phyloP scores from a whole-genome alignment of 1,140 invertebrate genomes.

The Bacillus rossius region DNA sequence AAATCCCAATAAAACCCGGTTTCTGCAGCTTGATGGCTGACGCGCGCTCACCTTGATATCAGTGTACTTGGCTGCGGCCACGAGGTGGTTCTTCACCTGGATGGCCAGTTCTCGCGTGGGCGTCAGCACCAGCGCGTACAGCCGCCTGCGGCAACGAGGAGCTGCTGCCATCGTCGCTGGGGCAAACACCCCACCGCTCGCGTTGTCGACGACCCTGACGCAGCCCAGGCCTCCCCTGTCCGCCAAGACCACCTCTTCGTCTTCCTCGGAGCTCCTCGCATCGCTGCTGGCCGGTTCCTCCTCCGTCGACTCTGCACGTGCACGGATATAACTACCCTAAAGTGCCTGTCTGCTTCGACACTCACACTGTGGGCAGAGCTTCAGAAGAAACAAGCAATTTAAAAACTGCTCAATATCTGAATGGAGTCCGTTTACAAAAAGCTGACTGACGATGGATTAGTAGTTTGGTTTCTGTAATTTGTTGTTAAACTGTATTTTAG shows the following conservation, averaged over 20 bases:
- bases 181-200: constrained; percentile 37
- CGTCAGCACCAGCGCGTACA: constrained; percentile 83
- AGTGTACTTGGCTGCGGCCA: constrained; percentile 74
- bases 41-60: constrained; percentile 57
- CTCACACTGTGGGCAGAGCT: no score
- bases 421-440: no score
- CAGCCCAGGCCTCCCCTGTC: constrained; percentile 45
- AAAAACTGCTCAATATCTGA: no score
- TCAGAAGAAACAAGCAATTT: no score
- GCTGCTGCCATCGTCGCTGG: background rate
- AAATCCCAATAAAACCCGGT: no score
- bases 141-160: constrained; percentile 11
- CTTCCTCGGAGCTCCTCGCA: constrained; percentile 18
- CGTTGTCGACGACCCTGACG: constrained; percentile 55
- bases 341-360: no score
- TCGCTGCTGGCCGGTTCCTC: constrained; percentile 20
- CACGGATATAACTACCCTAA: no score
- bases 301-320: constrained; percentile 23
- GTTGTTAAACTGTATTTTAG: no score
- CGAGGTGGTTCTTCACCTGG: constrained; percentile 86
- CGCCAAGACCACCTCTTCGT: constrained; percentile 28
- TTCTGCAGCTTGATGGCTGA: no score
- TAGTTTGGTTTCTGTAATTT: no score
- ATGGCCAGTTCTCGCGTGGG: constrained; percentile 94
- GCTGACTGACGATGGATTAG: no score